Conservation (phyloP, 1,140 invertebrate species). For the Triops longicaudatus region DNA sequence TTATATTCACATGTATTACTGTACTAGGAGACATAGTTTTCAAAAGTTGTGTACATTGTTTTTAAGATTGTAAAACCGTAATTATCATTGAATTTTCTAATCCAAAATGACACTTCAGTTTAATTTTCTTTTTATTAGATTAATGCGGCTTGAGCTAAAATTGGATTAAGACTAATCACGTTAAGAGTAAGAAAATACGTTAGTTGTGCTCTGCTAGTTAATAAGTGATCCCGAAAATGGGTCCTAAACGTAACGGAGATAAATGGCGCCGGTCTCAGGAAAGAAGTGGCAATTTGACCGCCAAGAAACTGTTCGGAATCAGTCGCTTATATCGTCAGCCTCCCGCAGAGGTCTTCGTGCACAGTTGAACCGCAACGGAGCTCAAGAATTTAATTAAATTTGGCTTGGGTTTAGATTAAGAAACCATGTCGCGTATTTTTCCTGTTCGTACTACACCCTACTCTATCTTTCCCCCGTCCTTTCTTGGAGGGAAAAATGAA, state of each 20-base stretch:
- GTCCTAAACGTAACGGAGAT: not conserved
- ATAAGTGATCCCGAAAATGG: not conserved
- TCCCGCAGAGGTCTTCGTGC: not conserved
- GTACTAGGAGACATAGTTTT: no score
- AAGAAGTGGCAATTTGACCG: not conserved
- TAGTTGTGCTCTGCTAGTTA: not conserved
- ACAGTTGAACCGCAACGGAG: conserved; percentile 11
- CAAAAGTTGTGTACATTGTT: no score
- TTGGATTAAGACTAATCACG: no score
- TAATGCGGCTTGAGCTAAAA: no score
- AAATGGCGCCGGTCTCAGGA: not conserved
- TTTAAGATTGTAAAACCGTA: no score
- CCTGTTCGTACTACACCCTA: no score
- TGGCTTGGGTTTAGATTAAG: not conserved
- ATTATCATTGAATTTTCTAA: no score
- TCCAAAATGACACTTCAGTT: no score
- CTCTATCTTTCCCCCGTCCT: not conserved
- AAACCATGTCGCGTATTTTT: conserved; percentile 1
- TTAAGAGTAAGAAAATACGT: no score
- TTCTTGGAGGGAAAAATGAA: not conserved
- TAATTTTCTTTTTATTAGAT: no score
- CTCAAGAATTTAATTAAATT: conserved; percentile 16
- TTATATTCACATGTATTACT: no score
- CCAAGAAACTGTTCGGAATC: not conserved
- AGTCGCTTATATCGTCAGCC: not conserved